A percentile compares a stretch with the other conserved stretches of the same genome.
Conservation (phyloP, 2,113 vertebrate species). For the Henicopernis longicauda region DNA sequence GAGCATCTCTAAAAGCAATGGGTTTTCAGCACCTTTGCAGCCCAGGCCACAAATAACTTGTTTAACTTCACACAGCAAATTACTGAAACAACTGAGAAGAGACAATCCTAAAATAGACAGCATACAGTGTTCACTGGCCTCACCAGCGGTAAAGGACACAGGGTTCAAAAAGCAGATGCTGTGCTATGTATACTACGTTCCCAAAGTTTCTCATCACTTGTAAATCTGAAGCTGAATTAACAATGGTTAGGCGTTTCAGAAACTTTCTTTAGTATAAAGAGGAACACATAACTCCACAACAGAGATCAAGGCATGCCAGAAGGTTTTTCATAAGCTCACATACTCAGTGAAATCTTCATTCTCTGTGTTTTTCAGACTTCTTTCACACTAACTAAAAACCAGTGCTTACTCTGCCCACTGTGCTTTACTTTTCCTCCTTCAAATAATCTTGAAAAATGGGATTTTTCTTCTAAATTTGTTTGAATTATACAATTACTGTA, state of each 20-base stretch:
- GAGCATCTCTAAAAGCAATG: neutral
- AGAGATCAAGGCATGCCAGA: neutral
- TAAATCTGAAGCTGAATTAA: slow-evolving; percentile 2
- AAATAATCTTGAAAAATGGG: neutral
- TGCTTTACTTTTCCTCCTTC: neutral
- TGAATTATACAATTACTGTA: neutral
- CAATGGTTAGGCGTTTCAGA: neutral
- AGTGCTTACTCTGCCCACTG: neutral
- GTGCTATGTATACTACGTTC: neutral
- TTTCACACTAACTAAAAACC: neutral
- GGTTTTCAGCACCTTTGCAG: slow-evolving; percentile 20
- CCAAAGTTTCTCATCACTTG: neutral
- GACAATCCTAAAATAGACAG: slow-evolving; percentile 48
- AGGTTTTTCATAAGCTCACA: neutral
- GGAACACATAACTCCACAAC: neutral
- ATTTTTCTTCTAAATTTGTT: neutral
- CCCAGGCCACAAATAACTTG: neutral
- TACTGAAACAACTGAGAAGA: slow-evolving; percentile 52
- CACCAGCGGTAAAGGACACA: slow-evolving; percentile 47
- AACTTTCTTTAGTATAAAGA: neutral
- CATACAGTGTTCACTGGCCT: slow-evolving; percentile 33
- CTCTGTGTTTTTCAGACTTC: neutral
- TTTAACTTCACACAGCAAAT: slow-evolving; percentile 47
- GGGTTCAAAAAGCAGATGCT: slow-evolving; percentile 33
- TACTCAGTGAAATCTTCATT: neutral